Conservation (phyloP, 2,113 vertebrate species). For the Parotia lawesii region DNA sequence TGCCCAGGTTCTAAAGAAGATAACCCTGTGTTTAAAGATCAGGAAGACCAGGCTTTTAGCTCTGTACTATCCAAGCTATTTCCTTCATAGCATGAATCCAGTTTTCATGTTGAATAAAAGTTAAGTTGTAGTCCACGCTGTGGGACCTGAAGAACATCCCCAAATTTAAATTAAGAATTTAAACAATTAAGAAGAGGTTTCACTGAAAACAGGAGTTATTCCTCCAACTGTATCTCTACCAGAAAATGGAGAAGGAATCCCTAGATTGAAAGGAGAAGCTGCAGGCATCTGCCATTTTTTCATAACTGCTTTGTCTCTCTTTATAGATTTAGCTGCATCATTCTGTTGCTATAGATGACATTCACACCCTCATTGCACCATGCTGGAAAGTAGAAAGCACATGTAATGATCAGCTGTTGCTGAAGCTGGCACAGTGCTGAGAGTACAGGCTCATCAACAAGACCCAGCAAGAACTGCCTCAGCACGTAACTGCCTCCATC, state of each 20-base stretch:
- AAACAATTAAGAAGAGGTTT: neutral
- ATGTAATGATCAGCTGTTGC: neutral
- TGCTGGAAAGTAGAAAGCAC: neutral
- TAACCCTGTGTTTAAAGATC: neutral
- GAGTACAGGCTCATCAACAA: neutral
- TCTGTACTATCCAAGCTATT: neutral
- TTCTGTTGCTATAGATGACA: neutral
- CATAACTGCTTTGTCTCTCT: neutral
- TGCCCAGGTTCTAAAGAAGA: neutral
- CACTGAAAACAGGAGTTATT: neutral
- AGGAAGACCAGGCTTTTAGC: neutral
- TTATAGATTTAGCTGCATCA: neutral
- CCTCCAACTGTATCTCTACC: neutral
- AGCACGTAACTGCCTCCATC: neutral
- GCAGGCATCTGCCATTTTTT: neutral
- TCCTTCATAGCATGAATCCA: neutral
- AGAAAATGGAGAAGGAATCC: neutral
- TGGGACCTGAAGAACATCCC: neutral
- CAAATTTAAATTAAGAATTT: neutral
- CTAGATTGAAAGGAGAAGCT: neutral
- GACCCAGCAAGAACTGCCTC: neutral
- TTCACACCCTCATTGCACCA: rapidly evolving
- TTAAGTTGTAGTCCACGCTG: neutral
- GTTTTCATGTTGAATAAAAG: neutral
- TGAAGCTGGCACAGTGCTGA: neutral